A percentile compares a stretch with the other conserved stretches of the same genome.
phyloP scores from a whole-genome alignment of 2,113 vertebrate genomes.

The Campylomormyrus numenius region DNA sequence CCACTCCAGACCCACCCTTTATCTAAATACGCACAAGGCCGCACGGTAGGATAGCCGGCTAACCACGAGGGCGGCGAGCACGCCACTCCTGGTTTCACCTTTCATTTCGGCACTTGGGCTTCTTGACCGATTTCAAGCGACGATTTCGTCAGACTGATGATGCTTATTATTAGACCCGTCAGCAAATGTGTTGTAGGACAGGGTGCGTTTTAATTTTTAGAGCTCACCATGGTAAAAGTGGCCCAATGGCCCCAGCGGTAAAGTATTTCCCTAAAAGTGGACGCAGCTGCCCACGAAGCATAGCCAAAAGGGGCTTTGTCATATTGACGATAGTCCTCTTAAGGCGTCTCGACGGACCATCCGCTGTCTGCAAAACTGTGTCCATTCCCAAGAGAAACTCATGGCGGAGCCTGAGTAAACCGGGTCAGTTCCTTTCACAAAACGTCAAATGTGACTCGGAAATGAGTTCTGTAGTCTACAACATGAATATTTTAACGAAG shows the following conservation, averaged over 20 bases:
- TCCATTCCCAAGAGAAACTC: conserved; percentile 3
- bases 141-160: background rate
- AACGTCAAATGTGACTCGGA: background rate
- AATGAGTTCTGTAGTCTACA: background rate
- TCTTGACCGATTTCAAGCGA: background rate
- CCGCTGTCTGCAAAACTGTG: background rate
- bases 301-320: background rate
- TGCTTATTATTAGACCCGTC: background rate
- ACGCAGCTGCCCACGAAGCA: background rate
- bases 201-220: background rate
- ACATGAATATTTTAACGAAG: background rate
- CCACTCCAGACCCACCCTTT: background rate
- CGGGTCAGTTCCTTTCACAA: background rate
- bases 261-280: background rate
- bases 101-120: background rate
- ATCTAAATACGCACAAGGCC: background rate
- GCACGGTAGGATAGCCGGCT: background rate
- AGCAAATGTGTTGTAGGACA: background rate
- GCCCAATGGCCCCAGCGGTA: background rate
- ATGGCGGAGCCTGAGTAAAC: background rate
- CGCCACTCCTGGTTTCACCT: background rate
- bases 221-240: background rate
- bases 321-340: background rate
- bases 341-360: background rate
- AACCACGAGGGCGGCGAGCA: background rate